These are phyloP conservation scores for Carassius gibelio DNA, from an alignment of 2,113 vertebrate species.

Conservation along the genomic window DNA sequence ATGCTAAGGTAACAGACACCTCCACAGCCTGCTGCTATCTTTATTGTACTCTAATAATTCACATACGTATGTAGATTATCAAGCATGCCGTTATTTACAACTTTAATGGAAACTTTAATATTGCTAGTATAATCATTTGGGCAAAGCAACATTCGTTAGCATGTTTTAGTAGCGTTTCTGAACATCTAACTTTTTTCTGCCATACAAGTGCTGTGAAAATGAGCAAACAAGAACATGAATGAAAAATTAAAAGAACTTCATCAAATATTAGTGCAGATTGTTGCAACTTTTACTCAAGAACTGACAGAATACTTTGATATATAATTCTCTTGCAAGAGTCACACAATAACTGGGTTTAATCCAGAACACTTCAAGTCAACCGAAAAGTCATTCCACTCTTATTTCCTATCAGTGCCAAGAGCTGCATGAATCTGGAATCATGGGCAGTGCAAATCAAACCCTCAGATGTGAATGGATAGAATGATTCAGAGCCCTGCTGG, in stretches of 20 bases:
- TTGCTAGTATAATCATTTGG: background rate
- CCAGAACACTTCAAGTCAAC: conserved; percentile 10
- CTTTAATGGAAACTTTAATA: background rate
- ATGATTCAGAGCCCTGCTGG: conserved; percentile 49
- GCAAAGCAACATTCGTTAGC: background rate
- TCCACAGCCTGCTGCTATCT: background rate
- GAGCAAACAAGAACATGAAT: background rate
- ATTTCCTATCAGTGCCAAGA: background rate
- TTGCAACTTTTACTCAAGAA: background rate
- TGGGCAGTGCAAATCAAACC: conserved; percentile 42
- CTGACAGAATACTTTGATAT: background rate
- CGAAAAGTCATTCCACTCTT: conserved; percentile 22
- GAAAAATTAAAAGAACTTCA: background rate
- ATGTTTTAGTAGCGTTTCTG: background rate
- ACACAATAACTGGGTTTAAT: background rate
- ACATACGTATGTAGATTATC: background rate
- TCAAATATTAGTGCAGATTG: background rate
- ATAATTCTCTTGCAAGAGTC: background rate
- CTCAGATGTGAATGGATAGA: conserved; percentile 49
- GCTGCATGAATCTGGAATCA: conserved; percentile 29
- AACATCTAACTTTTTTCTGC: background rate
- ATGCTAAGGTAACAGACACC: conserved; percentile 7
- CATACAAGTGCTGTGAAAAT: background rate
- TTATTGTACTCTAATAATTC: background rate
- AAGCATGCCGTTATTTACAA: background rate